These are phyloP conservation scores for Vesta saturnalis DNA, from an alignment of 2,888 invertebrate genomes.

Conservation along the genomic window DNA sequence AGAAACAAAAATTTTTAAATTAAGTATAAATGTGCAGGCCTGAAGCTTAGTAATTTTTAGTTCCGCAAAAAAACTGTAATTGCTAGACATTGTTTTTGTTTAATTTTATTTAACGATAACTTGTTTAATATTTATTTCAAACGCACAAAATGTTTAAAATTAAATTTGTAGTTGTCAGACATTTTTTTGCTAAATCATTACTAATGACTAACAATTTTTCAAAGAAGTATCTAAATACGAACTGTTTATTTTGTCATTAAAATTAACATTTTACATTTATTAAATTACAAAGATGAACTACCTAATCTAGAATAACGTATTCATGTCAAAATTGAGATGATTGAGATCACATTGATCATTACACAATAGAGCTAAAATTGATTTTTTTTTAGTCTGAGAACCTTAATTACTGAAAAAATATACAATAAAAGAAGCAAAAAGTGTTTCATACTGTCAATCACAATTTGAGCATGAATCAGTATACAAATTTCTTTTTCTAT, in stretches of 20 bases:
- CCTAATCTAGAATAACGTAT: conserved; percentile 52
- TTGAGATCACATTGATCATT: conserved; percentile 53
- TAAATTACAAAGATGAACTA: conserved; percentile 50
- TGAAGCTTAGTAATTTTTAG: no score
- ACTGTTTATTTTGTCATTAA: conserved; percentile 35
- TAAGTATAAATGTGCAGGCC: no score
- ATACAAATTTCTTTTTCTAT: conserved; percentile 3
- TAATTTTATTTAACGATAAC: no score
- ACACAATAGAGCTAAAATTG: conserved; percentile 37
- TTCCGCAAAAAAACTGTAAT: no score
- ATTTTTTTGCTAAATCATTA: no score
- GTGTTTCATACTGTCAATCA: conserved; percentile 45
- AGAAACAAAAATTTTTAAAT: no score
- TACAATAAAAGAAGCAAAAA: conserved; percentile 43
- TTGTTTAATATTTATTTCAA: no score
- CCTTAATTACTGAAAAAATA: conserved; percentile 37
- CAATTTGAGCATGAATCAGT: conserved; percentile 41
- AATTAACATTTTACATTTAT: conserved; percentile 42
- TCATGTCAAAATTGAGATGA: conserved; percentile 54
- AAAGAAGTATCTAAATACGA: no score
- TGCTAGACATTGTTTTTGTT: no score
- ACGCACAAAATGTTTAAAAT: not conserved
- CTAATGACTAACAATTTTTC: not conserved
- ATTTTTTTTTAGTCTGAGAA: conserved; percentile 41
- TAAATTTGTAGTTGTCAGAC: no score